Base-by-base conservation (phyloP, 2,888 invertebrate species). In the Chrysolina oricalcia region DNA sequence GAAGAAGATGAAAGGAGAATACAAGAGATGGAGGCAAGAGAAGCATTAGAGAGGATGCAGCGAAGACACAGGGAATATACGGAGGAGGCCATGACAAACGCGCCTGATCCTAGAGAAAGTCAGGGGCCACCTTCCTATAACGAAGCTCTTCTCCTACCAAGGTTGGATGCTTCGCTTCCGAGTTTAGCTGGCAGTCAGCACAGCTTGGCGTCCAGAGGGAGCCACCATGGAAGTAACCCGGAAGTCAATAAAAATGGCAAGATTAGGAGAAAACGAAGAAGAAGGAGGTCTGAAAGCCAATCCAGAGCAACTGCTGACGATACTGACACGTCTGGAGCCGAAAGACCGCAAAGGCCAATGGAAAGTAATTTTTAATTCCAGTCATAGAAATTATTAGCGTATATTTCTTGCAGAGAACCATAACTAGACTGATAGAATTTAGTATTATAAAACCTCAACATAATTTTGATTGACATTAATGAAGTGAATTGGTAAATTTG, bases 81-180 rank as follows among this genome's bases (percentile, higher is more conserved):
- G 50, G 84, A 85, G 70, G 84, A 84, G 17, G 82, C 81, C 21
- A 88, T 91, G 15, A 89, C 90, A 69, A 93, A 92, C 84, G 92
- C 93, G 23, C 92, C 93, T 8, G 93, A 94, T 86, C 92, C 92
- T 0, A 90, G 94, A 81, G 94, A 94, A 87, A 86, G 92, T 67
- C 90, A 93, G 41, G 91, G 92, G 74, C 93, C 95, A 48, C 95
- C 95, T 0, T 93, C 93, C 3, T 95, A 95, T 83, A 93, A 93
- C 82, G 95, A 95, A 89, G 95, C 95, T 43, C 90, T 95, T 72
- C 90, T 92, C 21, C 93, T 95, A 92, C 94, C 94, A 1, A 92
- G 93, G 84, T 83, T 94, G 50, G 92, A 92, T 81, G 87, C 90
- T 4, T 93, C 93, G 0, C 91, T 90, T 82, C 91, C 91, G 81